Evolutionary conservation across 2,888 invertebrate species (phyloP).

Genomic region (Amaurobius ferox): DNA sequence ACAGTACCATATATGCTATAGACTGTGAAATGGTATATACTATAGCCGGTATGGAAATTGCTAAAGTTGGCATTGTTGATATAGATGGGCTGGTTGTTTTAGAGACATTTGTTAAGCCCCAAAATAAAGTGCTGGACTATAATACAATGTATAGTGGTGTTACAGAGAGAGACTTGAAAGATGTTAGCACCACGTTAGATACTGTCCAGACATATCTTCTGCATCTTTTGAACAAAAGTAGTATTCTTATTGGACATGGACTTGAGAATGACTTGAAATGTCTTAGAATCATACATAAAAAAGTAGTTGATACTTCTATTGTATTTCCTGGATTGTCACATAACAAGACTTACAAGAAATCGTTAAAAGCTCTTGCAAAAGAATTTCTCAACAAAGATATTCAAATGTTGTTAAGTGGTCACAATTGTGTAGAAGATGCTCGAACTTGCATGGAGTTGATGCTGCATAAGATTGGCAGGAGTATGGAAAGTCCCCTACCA

Average conservation of each 20-base stretch:
- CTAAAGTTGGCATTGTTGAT: slow-evolving; percentile 92
- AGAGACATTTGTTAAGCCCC: slow-evolving; percentile 93
- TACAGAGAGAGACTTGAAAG: slow-evolving; percentile 88
- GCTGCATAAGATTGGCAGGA: slow-evolving; percentile 91
- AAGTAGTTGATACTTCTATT: slow-evolving; percentile 94
- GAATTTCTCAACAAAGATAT: slow-evolving; percentile 93
- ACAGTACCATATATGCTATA: slow-evolving; percentile 84
- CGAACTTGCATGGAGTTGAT: slow-evolving; percentile 94
- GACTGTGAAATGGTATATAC: slow-evolving; percentile 99
- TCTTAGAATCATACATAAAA: slow-evolving; percentile 91
- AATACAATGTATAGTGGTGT: slow-evolving; percentile 98
- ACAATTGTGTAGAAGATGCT: slow-evolving; percentile 98
- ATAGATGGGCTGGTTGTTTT: slow-evolving; percentile 87
- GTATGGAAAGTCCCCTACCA: slow-evolving; percentile 76
- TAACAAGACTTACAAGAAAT: slow-evolving; percentile 91
- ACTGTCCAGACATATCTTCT: slow-evolving; percentile 94
- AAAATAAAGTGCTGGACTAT: slow-evolving; percentile 92
- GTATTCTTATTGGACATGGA: slow-evolving; percentile 98
- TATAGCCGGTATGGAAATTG: slow-evolving; percentile 91
- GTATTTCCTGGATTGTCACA: slow-evolving; percentile 96
- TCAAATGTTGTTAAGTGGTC: slow-evolving; percentile 90
- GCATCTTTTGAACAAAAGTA: slow-evolving; percentile 90
- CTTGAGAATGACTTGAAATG: slow-evolving; percentile 97
- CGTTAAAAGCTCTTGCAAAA: slow-evolving; percentile 88
- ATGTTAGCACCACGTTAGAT: slow-evolving; percentile 86